phyloP scores from a whole-genome alignment of 2,797 vertebrate species.

The Pristis pectinata region DNA sequence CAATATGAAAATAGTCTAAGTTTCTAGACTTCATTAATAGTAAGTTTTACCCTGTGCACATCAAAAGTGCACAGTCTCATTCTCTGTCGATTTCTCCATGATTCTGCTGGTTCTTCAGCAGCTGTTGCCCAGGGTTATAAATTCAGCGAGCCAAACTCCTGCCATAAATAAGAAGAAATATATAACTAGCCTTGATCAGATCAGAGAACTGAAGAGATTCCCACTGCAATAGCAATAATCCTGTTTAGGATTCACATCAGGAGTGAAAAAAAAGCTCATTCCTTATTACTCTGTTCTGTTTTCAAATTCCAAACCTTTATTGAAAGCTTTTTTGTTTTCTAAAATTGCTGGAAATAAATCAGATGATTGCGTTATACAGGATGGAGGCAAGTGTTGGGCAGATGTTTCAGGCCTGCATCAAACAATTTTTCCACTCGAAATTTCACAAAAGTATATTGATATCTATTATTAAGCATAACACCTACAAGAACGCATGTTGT shows the following conservation, averaged over 20 bases:
- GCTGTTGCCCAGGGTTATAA: constrained; percentile 3
- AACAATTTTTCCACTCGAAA: not conserved
- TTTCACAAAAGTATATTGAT: not conserved
- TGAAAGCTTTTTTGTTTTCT: constrained; percentile 26
- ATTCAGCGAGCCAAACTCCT: not conserved
- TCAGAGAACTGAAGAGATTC: not conserved
- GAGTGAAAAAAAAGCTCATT: not conserved
- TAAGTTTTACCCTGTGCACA: not conserved
- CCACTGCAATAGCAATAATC: constrained; percentile 24
- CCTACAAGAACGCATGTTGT: not conserved
- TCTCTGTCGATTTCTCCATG: too few relatives aligned
- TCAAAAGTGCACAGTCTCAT: too few relatives aligned
- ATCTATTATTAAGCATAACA: not conserved
- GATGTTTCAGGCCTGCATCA: not conserved
- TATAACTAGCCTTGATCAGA: constrained; percentile 1
- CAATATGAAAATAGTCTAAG: not conserved
- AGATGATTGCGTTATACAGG: not conserved
- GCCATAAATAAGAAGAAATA: not conserved
- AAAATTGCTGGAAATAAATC: not conserved
- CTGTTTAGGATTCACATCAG: constrained; percentile 25
- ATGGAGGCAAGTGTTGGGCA: not conserved
- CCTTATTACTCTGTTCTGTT: constrained; percentile 6
- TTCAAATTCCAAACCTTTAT: not conserved
- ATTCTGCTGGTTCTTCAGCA: not conserved
- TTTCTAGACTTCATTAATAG: not conserved